These are phyloP conservation scores for Paramisgurnus dabryanus DNA, from an alignment of 2,113 vertebrate genomes.

Conservation along the genomic window DNA sequence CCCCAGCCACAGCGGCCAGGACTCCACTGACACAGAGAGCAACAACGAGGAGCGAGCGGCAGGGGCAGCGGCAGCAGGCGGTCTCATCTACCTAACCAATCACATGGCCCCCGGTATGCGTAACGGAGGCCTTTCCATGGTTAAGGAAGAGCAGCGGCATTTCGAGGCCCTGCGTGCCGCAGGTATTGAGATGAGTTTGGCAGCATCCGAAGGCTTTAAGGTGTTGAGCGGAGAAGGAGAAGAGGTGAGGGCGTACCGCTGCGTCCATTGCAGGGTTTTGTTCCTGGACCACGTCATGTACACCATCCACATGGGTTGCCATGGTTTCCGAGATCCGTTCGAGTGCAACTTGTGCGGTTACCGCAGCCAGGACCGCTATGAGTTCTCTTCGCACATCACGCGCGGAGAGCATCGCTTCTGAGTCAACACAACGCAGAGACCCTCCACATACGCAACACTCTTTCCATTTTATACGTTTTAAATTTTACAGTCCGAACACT, in stretches of 20 bases:
- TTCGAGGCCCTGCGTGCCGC: conserved; percentile 82
- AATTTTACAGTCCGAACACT: conserved; percentile 47
- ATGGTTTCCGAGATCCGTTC: conserved; percentile 95
- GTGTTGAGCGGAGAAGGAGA: conserved; percentile 87
- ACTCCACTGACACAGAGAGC: conserved; percentile 98
- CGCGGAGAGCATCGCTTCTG: conserved; percentile 94
- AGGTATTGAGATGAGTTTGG: conserved; percentile 73
- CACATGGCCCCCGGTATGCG: conserved; percentile 85
- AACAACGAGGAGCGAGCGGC: conserved; percentile 85
- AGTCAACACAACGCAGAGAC: conserved; percentile 40
- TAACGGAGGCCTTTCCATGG: conserved; percentile 85
- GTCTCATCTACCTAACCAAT: conserved; percentile 96
- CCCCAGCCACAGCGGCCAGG: conserved; percentile 94
- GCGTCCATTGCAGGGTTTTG: conserved; percentile 93
- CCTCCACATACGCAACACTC: conserved; percentile 34
- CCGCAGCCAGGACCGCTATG: conserved; percentile 95
- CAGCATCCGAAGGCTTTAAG: conserved; percentile 85
- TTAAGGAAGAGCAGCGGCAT: conserved; percentile 91
- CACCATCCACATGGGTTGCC: conserved; percentile 99
- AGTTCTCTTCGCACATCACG: conserved; percentile 98
- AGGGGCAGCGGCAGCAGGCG: conserved; percentile 60
- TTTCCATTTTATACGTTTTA: neutral
- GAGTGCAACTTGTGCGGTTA: conserved; percentile 99
- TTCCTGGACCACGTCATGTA: conserved; percentile 99
- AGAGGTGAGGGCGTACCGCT: conserved; percentile 88